Percentiles rank a stretch among this genome's conserved stretches.
These are phyloP conservation scores for Agelas oroides DNA, from an alignment of 37 sponge, comb jelly and placozoan species.

Conservation along the genomic window DNA sequence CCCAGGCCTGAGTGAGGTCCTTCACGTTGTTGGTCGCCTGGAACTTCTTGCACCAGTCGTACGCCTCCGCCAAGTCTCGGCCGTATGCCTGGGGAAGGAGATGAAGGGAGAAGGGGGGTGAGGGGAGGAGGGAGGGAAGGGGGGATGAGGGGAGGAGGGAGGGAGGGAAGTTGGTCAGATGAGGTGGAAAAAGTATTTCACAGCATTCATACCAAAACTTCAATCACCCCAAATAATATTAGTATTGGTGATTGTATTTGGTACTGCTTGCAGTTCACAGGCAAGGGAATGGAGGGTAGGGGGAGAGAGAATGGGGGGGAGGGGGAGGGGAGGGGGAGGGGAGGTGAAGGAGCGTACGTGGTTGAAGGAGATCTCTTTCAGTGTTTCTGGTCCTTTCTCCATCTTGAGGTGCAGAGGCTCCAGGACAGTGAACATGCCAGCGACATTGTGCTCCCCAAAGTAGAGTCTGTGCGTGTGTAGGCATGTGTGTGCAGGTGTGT, in stretches of 20 bases:
- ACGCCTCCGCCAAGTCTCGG: slow-evolving; percentile 94
- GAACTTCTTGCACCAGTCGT: slow-evolving; percentile 96
- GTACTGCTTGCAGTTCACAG: no score
- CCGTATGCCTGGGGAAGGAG: slow-evolving; percentile 83
- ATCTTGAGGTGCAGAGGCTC: slow-evolving; percentile 90
- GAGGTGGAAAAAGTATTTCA: no score
- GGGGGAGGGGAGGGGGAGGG: neutral
- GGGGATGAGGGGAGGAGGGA: no score
- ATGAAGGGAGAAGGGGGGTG: neutral
- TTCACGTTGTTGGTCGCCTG: slow-evolving; percentile 70
- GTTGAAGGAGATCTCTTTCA: slow-evolving; percentile 90
- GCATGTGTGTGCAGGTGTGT: no score
- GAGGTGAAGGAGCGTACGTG: slow-evolving; percentile 51
- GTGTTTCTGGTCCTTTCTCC: slow-evolving; percentile 88
- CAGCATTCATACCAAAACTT: no score
- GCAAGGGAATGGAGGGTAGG: no score
- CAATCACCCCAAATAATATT: no score
- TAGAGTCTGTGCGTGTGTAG: slow-evolving; percentile 65
- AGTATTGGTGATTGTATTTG: no score
- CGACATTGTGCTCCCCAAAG: slow-evolving; percentile 93
- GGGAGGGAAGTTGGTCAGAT: no score
- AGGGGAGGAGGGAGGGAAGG: no score
- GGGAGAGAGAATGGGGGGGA: no score
- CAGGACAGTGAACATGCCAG: slow-evolving; percentile 91
- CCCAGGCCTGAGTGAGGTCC: slow-evolving; percentile 98